Evolutionary conservation across 2,888 invertebrate species (phyloP), one percentile per base, ranked within the genome.

Genomic region (Meganola albula): DNA sequence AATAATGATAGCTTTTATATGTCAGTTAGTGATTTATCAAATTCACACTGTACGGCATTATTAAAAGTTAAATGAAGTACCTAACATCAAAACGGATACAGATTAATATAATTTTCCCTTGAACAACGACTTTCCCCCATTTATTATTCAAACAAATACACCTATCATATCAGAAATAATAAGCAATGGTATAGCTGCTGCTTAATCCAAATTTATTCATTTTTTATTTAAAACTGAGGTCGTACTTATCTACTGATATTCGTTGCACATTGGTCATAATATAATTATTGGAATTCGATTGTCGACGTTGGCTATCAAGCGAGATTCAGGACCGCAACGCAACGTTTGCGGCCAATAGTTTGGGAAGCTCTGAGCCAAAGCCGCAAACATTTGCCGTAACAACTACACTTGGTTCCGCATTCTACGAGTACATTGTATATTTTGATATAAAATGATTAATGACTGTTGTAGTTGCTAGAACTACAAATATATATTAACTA

Each of bases 201-300:
- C 44, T 44, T 27, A 38, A 44, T 44, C 44, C 10, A 10, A 29
- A 34, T 37, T 37, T 26, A 48, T 44, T 20, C 8, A n/a, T 2
- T 3, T n/a, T 20, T 7, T 38, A 34, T 34, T 48, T 42, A 24
- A 37, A 38, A 44, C 31, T 11, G 20, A 27, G 13, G 25, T 31
- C 31, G 12, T 48, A 29, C 29, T 32, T 31, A 16, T 30, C 37
- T 20, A 40, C 48, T 43, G 30, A 52, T 44, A 53, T 46, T 44
- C 51, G 41, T 46, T 37, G 44, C 47, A 44, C 46, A 50, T 44
- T 57, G 51, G 44, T 36, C 43, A 52, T 64, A 54, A 62, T 57
- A 58, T 58, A 63, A 66, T 69, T 69, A 70, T 66, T 57, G 66
- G 62, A 62, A 63, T 67, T 64, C 63, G 62, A 65, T 48, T 55